These are phyloP conservation scores for Campylorhamphus procurvoides DNA, from an alignment of 2,113 vertebrate genomes.

Conservation along the genomic window DNA sequence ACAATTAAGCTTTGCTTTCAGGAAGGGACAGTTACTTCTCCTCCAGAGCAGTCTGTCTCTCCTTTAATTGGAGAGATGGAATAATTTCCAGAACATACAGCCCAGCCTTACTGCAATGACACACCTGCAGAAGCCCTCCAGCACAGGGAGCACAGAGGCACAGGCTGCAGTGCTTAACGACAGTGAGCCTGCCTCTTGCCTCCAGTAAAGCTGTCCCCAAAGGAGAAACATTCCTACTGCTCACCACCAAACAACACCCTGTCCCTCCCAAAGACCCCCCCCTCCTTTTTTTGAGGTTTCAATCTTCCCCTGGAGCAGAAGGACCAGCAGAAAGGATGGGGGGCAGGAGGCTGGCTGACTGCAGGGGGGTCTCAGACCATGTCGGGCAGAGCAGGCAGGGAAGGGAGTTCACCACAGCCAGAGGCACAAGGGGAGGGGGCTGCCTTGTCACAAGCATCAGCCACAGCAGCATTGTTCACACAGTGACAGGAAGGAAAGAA, in stretches of 20 bases:
- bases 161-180: neutral
- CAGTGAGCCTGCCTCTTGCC: neutral
- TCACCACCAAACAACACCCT: neutral
- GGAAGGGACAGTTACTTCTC: neutral
- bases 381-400: neutral
- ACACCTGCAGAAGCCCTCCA: neutral
- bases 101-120: neutral
- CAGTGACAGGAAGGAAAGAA: constrained; percentile 74
- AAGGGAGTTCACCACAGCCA: neutral
- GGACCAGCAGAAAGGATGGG: rapidly evolving
- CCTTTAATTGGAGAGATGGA: neutral
- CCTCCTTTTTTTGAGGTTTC: neutral
- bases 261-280: neutral
- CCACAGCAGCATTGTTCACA: constrained; percentile 70
- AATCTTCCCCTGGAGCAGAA: neutral
- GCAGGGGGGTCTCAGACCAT: neutral
- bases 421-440: constrained; percentile 27
- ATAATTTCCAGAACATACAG: neutral
- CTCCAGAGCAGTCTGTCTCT: neutral
- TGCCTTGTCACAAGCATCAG: constrained; percentile 31
- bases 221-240: neutral
- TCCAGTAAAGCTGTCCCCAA: neutral
- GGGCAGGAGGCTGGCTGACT: neutral
- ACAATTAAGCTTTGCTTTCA: neutral
- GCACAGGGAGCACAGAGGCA: neutral